Evolutionary conservation across 2,888 invertebrate genomes (phyloP), one percentile per base, ranked within the genome.

Genomic region (Dermolepida albohirtum): DNA sequence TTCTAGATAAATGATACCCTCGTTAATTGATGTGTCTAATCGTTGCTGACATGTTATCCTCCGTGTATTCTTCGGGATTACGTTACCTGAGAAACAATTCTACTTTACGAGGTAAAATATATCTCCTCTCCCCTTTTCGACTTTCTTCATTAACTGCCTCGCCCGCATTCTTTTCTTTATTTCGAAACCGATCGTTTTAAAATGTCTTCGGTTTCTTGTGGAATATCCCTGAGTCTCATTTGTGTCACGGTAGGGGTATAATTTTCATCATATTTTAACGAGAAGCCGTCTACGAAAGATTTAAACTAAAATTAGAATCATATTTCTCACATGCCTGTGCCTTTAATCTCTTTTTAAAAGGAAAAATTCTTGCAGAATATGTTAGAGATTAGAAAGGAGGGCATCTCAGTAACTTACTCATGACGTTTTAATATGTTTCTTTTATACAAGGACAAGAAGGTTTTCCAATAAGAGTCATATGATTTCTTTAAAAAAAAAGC

Each of bases 11-110:
- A 74, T 74, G 72, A 72, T 72, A 67, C 67, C 34, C 64, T 70
- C 43, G 73, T 72, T 74, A 74, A 74, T 74, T 72, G 73, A 73
- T 72, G 73, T 73, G 73, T 74, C 71, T 74, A 74, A 74, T 74
- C 73, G 74, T 67, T 69, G 72, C 71, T 71, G 74, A 74, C 74
- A 71, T 71, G 72, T 73, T 73, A 74, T 72, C 72, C 69, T 44
- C 72, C 70, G 67, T 70, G 72, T 72, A 70, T 72, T 72, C 70
- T 68, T 65, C 63, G 54, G 72, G 72, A 70, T 72, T 73, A 71
- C 70, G 70, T 72, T 72, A 72, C 72, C 72, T 72, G 70, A 65
- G 67, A 67, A 67, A 69, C 69, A 69, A 69, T 69, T 68, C 68
- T 49, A 64, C 68, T 64, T 49, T 57, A 34, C 47, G 63, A 67